These are phyloP conservation scores for Poicephalus gulielmi DNA, from an alignment of 2,113 vertebrate species.

Conservation along the genomic window DNA sequence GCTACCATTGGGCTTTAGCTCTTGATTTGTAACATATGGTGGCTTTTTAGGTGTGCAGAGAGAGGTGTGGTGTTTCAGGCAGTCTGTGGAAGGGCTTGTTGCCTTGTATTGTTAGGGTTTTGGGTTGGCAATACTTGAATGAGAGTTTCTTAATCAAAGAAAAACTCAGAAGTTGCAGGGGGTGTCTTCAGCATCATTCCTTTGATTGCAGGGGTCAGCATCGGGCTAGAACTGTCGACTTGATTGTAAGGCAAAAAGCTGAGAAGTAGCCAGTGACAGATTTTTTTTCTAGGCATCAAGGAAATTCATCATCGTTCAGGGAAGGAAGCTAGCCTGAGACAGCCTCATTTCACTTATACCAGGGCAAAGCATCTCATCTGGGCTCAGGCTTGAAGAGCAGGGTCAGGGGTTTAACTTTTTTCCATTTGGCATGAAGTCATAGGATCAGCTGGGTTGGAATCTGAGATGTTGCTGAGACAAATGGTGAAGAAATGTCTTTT, in stretches of 20 bases:
- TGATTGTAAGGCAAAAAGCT: neutral
- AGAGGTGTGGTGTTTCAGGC: neutral
- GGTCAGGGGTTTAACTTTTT: conserved; percentile 47
- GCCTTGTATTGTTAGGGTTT: neutral
- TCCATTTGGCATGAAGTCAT: neutral
- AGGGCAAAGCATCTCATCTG: neutral
- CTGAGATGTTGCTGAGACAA: neutral
- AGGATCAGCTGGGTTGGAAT: neutral
- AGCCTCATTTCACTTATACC: neutral
- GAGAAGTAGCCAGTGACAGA: neutral
- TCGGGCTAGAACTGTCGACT: neutral
- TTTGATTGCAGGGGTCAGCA: neutral
- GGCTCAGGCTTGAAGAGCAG: neutral
- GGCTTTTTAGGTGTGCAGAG: neutral
- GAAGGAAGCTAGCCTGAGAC: neutral
- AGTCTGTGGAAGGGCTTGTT: neutral
- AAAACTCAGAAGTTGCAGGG: neutral
- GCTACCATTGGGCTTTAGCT: neutral
- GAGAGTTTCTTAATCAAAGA: neutral
- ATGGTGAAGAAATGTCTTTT: neutral
- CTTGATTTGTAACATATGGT: neutral
- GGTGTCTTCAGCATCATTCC: neutral
- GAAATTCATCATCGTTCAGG: neutral
- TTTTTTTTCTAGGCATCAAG: neutral
- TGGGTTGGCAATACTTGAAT: neutral